phyloP scores from a whole-genome alignment of 2,113 vertebrate genomes.

The Hippocampus mohnikei region DNA sequence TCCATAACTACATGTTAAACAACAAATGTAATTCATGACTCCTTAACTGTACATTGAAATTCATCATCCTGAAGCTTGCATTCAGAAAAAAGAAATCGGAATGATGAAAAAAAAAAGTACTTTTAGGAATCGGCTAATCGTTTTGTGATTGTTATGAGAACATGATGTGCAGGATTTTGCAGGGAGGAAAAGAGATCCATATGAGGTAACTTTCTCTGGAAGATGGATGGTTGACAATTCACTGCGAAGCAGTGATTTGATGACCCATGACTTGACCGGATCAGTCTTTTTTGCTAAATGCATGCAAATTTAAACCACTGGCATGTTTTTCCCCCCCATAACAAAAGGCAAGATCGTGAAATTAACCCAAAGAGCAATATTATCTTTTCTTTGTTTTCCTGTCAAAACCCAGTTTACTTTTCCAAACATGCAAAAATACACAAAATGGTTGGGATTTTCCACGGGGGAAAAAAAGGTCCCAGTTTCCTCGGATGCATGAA shows the following conservation, averaged over 20 bases:
- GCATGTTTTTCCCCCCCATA: neutral
- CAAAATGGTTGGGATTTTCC: conserved; percentile 12
- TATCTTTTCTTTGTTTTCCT: conserved; percentile 14
- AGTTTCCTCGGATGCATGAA: conserved; percentile 4
- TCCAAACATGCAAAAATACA: neutral
- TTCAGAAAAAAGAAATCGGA: conserved; percentile 46
- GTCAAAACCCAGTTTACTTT: conserved; percentile 1
- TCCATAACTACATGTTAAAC: conserved; percentile 32
- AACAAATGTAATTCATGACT: conserved; percentile 49
- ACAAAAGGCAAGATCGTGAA: conserved; percentile 16
- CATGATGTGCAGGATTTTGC: no score
- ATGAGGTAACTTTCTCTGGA: conserved; percentile 63
- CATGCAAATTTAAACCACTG: conserved; percentile 60
- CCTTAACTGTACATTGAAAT: no score
- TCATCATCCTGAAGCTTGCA: conserved; percentile 44
- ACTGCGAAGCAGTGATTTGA: conserved; percentile 61
- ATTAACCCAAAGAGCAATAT: conserved; percentile 21
- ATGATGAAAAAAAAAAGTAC: conserved; percentile 56
- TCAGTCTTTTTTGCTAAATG: conserved; percentile 54
- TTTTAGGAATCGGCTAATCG: conserved; percentile 71
- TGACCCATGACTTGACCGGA: conserved; percentile 55
- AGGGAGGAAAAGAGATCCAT: no score
- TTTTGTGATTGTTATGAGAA: conserved; percentile 56
- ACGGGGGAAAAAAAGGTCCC: neutral
- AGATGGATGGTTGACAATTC: conserved; percentile 74